Evolutionary conservation across 2,113 vertebrate genomes (phyloP).

Genomic region (Bubo scandiacus): DNA sequence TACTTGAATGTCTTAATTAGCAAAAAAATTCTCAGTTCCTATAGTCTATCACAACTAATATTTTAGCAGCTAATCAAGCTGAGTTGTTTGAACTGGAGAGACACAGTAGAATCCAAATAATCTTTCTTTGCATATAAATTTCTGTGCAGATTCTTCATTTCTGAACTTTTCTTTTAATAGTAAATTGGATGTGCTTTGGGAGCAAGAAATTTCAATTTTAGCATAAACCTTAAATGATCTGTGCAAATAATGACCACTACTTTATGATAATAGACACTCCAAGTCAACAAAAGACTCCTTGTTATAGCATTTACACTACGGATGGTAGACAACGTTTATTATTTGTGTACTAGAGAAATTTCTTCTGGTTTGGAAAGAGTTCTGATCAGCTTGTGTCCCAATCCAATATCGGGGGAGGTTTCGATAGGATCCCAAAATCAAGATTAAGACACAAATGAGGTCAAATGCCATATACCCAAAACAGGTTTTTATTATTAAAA

Average conservation of each 20-base stretch:
- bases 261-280: background rate
- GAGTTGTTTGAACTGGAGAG: constrained; percentile 37
- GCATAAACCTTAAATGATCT: background rate
- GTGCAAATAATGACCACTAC: background rate
- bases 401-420: too few relatives aligned
- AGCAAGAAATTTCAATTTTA: background rate
- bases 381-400: background rate
- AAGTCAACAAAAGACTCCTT: background rate
- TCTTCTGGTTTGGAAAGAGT: background rate
- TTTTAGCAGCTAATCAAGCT: constrained; percentile 56
- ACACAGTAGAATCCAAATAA: background rate
- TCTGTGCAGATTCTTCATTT: background rate
- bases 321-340: background rate
- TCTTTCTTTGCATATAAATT: background rate
- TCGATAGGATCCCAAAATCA: too few relatives aligned
- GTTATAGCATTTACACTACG: background rate
- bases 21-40: constrained; percentile 13
- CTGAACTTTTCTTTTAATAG: background rate
- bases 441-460: too few relatives aligned
- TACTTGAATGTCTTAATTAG: constrained; percentile 53
- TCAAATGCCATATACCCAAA: too few relatives aligned
- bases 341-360: background rate
- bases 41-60: constrained; percentile 48
- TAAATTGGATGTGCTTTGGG: constrained; percentile 6
- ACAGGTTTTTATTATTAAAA: too few relatives aligned